phyloP scores from a whole-genome alignment of 2,797 vertebrate genomes.

The Cossypha heuglini region DNA sequence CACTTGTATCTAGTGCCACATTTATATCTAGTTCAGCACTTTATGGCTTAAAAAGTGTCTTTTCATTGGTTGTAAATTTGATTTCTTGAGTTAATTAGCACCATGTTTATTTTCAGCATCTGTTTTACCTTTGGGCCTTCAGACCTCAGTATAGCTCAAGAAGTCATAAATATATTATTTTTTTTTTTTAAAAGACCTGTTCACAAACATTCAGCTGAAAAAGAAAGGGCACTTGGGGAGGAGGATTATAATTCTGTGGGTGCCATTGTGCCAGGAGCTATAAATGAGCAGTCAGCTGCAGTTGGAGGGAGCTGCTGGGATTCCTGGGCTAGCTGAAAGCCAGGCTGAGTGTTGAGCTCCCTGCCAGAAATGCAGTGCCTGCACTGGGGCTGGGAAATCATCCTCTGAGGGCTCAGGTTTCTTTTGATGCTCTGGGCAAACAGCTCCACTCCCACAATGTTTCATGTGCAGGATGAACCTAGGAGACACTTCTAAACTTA shows the following conservation, averaged over 20 bases:
- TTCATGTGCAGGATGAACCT: neutral
- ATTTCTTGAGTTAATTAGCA: neutral
- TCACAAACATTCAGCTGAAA: neutral
- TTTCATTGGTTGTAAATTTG: neutral
- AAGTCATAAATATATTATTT: neutral
- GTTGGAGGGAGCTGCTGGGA: neutral
- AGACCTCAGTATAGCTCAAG: neutral
- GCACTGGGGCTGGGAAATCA: neutral
- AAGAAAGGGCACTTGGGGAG: neutral
- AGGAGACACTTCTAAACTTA: neutral
- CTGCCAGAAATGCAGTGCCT: neutral
- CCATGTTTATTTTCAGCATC: neutral
- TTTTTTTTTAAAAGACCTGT: neutral
- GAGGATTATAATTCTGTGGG: neutral
- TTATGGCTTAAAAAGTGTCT: neutral
- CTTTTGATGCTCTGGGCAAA: neutral
- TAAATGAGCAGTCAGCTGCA: neutral
- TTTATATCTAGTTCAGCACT: neutral
- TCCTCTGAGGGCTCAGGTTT: neutral
- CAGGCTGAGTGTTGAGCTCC: neutral
- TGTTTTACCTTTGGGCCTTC: neutral
- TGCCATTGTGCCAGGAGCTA: neutral
- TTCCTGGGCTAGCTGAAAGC: neutral
- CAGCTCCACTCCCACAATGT: neutral
- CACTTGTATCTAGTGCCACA: neutral